A percentile compares a stretch with the other conserved stretches of the same genome.
phyloP scores from a whole-genome alignment of 2,888 invertebrate genomes.

The Chymomyza amoena region DNA sequence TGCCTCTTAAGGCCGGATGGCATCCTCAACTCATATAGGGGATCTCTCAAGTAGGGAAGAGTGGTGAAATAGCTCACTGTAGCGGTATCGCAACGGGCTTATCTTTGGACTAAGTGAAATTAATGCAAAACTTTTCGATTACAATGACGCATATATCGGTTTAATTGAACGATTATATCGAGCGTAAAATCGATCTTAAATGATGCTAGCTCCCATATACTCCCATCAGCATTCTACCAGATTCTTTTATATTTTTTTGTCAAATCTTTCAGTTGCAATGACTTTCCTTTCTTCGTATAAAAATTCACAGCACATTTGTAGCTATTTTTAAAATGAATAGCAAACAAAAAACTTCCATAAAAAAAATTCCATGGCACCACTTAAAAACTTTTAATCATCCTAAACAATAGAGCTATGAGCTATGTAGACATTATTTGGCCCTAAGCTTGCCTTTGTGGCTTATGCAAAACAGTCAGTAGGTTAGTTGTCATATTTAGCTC shows the following conservation, averaged over 20 bases:
- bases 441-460: slow-evolving; percentile 23
- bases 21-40: no score
- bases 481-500: slow-evolving; percentile 30
- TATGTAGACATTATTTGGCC: not conserved
- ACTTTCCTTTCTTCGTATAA: not conserved
- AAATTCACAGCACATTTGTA: not conserved
- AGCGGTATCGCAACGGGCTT: no score
- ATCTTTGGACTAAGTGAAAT: no score
- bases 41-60: no score
- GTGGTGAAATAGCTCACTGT: no score
- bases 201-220: no score
- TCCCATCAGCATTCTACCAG: not conserved
- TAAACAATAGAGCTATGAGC: not conserved
- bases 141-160: no score
- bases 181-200: no score
- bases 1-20: no score
- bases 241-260: not conserved
- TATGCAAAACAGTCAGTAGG: slow-evolving; percentile 48
- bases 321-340: not conserved
- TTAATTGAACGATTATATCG: no score
- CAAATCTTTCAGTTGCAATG: not conserved
- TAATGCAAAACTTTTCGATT: no score
- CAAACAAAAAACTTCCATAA: not conserved
- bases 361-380: not conserved
- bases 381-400: not conserved